These are phyloP conservation scores for Hippolais icterina DNA, from an alignment of 2,113 vertebrate genomes.

Conservation along the genomic window DNA sequence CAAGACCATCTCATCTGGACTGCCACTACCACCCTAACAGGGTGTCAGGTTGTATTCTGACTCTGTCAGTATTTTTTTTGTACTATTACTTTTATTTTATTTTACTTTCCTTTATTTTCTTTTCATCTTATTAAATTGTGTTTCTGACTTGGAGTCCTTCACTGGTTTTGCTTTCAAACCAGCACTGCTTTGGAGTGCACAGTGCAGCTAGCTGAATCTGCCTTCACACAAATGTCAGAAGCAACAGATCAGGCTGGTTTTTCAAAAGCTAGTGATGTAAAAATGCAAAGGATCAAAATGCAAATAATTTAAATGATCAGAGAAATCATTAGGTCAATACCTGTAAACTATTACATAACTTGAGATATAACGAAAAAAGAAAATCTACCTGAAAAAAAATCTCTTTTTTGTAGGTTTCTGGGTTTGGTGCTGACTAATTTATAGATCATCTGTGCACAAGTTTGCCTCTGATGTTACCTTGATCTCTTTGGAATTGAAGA, in stretches of 20 bases:
- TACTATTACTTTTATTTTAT: too few relatives aligned
- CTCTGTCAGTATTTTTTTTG: too few relatives aligned
- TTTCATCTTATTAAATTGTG: too few relatives aligned
- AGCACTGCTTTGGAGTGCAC: background rate
- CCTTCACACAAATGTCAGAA: background rate
- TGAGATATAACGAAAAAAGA: background rate
- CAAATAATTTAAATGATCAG: background rate
- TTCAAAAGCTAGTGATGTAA: background rate
- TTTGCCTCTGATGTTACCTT: background rate
- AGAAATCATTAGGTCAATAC: background rate
- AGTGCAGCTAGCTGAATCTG: background rate
- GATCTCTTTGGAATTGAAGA: slow-evolving; percentile 11
- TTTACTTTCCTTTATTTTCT: too few relatives aligned
- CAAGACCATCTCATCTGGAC: too few relatives aligned
- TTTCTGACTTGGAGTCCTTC: too few relatives aligned
- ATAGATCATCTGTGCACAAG: background rate
- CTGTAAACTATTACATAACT: background rate
- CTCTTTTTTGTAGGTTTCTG: background rate
- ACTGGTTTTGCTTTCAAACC: too few relatives aligned
- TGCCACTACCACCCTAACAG: too few relatives aligned
- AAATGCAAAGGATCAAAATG: background rate
- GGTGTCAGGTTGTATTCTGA: too few relatives aligned
- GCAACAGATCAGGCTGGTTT: background rate
- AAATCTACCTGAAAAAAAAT: background rate
- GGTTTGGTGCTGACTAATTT: background rate